phyloP scores from a whole-genome alignment of 2,888 invertebrate species.

The Hydrotaea diabolus region DNA sequence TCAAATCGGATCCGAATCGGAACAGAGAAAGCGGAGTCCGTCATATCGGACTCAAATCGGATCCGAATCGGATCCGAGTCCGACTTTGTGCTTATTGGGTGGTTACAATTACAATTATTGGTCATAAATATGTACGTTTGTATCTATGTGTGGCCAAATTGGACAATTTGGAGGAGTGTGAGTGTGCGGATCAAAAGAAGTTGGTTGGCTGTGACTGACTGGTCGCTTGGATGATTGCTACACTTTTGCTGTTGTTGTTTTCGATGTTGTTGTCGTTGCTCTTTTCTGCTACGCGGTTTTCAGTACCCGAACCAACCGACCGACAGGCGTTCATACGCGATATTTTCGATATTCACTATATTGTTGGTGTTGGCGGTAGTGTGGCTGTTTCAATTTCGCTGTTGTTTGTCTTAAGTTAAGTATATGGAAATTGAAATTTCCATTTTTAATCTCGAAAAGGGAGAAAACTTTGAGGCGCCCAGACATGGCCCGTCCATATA shows the following conservation, averaged over 20 bases:
- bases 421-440: slow-evolving; percentile 55
- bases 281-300: too few species aligned
- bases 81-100: too few species aligned
- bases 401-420: slow-evolving; percentile 37
- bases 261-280: background rate
- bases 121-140: slow-evolving; percentile 27
- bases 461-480: slow-evolving; percentile 21
- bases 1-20: too few species aligned
- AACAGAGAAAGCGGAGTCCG: too few species aligned
- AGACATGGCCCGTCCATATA: background rate
- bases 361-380: background rate
- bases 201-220: slow-evolving; percentile 1
- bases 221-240: slow-evolving; percentile 13
- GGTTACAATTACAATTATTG: slow-evolving; percentile 36
- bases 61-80: too few species aligned
- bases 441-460: slow-evolving; percentile 53
- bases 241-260: slow-evolving; percentile 12
- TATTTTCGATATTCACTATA: background rate
- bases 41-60: too few species aligned
- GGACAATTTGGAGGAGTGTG: background rate
- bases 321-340: background rate
- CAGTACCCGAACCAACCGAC: background rate
- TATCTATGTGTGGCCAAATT: slow-evolving; percentile 26
- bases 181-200: slow-evolving; percentile 34
- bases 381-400: slow-evolving; percentile 7